Percentiles rank a stretch among this genome's conserved stretches.
Evolutionary conservation across 2,888 invertebrate species (phyloP).

Genomic region (Taenaris catops): DNA sequence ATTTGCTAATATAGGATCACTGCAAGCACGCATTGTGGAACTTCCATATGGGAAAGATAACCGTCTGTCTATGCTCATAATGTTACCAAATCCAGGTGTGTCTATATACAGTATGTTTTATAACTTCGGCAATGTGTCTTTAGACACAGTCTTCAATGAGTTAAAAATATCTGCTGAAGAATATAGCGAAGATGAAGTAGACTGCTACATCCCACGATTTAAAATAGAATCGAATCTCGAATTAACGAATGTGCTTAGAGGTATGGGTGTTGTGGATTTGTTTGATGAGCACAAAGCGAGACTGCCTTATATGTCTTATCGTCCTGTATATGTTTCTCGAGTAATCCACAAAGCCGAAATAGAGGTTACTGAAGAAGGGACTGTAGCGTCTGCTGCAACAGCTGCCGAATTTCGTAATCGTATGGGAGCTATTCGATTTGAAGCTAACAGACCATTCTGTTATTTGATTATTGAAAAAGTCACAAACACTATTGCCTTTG

Average conservation of each 20-base stretch:
- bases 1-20: slow-evolving; percentile 72
- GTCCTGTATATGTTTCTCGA: slow-evolving; percentile 75
- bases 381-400: slow-evolving; percentile 82
- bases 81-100: slow-evolving; percentile 81
- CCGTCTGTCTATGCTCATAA: slow-evolving; percentile 81
- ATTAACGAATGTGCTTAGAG: slow-evolving; percentile 68
- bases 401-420: slow-evolving; percentile 68
- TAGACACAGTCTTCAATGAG: slow-evolving; percentile 69
- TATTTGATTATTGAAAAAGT: slow-evolving; percentile 84
- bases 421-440: slow-evolving; percentile 77
- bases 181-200: slow-evolving; percentile 81
- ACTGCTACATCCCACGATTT: slow-evolving; percentile 83
- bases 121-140: slow-evolving; percentile 62
- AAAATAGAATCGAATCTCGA: slow-evolving; percentile 78
- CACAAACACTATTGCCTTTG: slow-evolving; percentile 66
- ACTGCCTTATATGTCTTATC: slow-evolving; percentile 65
- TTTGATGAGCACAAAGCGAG: slow-evolving; percentile 65
- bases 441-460: slow-evolving; percentile 83
- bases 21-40: slow-evolving; percentile 83
- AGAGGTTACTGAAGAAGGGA: slow-evolving; percentile 87
- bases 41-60: slow-evolving; percentile 82
- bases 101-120: slow-evolving; percentile 71
- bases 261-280: slow-evolving; percentile 70
- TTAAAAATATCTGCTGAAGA: slow-evolving; percentile 65
- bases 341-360: slow-evolving; percentile 86